Base-by-base conservation (phyloP, 2,113 vertebrate genomes). In the Nyctibius bracteatus region DNA sequence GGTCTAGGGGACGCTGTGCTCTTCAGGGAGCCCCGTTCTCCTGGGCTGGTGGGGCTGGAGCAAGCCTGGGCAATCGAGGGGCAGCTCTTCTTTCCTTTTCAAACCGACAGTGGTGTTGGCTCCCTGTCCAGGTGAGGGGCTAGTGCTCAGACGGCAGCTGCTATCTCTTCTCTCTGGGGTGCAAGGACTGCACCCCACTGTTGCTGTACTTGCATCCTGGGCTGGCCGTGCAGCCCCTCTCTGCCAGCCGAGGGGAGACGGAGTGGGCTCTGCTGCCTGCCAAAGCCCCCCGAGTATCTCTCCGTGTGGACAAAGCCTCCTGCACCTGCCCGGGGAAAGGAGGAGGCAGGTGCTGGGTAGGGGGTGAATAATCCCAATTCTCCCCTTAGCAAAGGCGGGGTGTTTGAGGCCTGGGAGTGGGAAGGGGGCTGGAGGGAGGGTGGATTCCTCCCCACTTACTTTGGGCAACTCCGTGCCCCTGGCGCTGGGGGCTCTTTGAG, bases 401-500 rank as follows among this genome's bases (percentile, higher is more conserved):
- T 72, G 8, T 22, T 4, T 52, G 80, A 61, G 57, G 82, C 55
- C 78, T 35, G 31, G 62, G 35, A 88, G 37, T 4, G 4, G 49
- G 47, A 70, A 73, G 28, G 51, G 74, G 33, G n/a, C 11, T 75
- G 43, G 28, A 81, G 52, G 71, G 47, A 39, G 52, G 65, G 73
- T 1, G 10, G 72, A 18, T 83, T 80, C 62, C 54, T 95, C 66
- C 39, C 5, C 16, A 31, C 43, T 88, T 57, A 70, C 91, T 97
- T 94, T 17, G 92, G 92, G 92, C 85, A 77, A 52, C 58, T 91
- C 65, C 2, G 2, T 22, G 14, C 31, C 70, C 78, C 74, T 41
- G 74, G 44, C 30, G 7, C 81, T 79, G 89, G 92, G 93, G 94
- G 79, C 92, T 96, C 92, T 93, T n/a, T 58, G 63, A 90, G 87